A percentile compares a stretch with the other conserved stretches of the same genome.
These are phyloP conservation scores for Chlorodrepanis virens DNA, from an alignment of 2,113 vertebrate genomes.

Conservation along the genomic window DNA sequence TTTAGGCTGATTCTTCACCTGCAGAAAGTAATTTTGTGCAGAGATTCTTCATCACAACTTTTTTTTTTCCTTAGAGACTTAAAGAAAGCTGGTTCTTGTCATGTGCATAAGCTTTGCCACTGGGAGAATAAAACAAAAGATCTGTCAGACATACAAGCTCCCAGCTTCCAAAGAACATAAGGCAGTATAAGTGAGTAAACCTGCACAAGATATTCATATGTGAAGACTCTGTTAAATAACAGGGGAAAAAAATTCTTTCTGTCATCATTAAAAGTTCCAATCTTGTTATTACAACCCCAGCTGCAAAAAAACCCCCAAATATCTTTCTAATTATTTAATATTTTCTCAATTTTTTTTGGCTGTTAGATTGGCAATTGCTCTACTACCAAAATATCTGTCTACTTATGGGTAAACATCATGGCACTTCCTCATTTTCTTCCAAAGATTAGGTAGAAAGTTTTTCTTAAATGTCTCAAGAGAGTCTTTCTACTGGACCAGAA, in stretches of 20 bases:
- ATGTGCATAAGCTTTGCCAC: background rate
- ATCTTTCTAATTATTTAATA: background rate
- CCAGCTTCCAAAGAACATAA: background rate
- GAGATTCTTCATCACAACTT: background rate
- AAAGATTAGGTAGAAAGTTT: background rate
- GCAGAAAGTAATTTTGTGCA: background rate
- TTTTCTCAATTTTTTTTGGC: background rate
- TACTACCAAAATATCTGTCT: background rate
- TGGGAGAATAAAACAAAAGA: background rate
- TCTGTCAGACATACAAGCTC: background rate
- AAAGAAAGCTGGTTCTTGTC: background rate
- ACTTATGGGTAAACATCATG: background rate
- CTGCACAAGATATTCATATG: background rate
- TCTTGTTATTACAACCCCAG: background rate
- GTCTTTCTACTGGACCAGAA: background rate
- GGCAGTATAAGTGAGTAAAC: background rate
- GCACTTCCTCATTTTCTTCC: background rate
- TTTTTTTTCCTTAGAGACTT: background rate
- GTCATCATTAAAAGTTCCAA: background rate
- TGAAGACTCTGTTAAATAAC: background rate
- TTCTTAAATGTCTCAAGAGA: background rate
- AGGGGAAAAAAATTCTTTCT: background rate
- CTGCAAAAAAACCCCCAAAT: background rate
- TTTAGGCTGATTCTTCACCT: background rate
- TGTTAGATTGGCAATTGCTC: background rate